Evolutionary conservation across 2,888 invertebrate species (phyloP).

Genomic region (Pycnomerus fuliginosus): DNA sequence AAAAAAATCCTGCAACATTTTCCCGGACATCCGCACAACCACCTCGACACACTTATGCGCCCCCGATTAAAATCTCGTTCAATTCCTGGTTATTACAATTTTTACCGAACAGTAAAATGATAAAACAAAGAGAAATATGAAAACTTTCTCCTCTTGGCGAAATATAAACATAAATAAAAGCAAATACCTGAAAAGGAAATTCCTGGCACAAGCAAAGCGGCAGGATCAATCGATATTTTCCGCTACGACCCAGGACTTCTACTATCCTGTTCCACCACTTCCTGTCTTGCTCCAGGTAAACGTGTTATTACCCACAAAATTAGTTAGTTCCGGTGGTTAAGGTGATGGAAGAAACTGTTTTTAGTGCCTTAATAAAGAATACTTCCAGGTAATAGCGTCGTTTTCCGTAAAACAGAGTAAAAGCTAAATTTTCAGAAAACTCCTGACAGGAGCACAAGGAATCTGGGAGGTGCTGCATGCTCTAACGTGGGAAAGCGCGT

Average conservation of each 20-base stretch:
- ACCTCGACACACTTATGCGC: too few species aligned
- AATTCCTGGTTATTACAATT: too few species aligned
- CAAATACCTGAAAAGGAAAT: conserved; percentile 7
- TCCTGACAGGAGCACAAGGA: conserved; percentile 33
- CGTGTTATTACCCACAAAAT: conserved; percentile 11
- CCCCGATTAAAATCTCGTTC: too few species aligned
- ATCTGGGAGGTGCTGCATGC: conserved; percentile 17
- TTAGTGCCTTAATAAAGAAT: conserved; percentile 3
- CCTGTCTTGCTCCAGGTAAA: conserved; percentile 47
- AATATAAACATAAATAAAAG: too few species aligned
- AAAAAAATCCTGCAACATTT: too few species aligned
- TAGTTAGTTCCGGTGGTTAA: conserved; percentile 20
- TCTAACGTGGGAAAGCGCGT: conserved; percentile 10
- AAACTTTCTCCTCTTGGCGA: too few species aligned
- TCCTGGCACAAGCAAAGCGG: conserved; percentile 17
- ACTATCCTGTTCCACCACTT: conserved; percentile 45
- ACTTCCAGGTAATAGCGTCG: conserved; percentile 6
- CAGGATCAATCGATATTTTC: conserved; percentile 19
- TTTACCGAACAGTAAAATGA: too few species aligned
- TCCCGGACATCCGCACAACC: too few species aligned
- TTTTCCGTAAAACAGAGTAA: conserved; percentile 38
- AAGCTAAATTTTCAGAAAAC: conserved; percentile 44
- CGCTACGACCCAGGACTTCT: conserved; percentile 26
- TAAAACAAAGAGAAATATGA: too few species aligned
- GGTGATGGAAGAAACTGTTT: conserved; percentile 10